Base-by-base conservation (phyloP, 2,113 vertebrate genomes). In the Festucalex cinctus region DNA sequence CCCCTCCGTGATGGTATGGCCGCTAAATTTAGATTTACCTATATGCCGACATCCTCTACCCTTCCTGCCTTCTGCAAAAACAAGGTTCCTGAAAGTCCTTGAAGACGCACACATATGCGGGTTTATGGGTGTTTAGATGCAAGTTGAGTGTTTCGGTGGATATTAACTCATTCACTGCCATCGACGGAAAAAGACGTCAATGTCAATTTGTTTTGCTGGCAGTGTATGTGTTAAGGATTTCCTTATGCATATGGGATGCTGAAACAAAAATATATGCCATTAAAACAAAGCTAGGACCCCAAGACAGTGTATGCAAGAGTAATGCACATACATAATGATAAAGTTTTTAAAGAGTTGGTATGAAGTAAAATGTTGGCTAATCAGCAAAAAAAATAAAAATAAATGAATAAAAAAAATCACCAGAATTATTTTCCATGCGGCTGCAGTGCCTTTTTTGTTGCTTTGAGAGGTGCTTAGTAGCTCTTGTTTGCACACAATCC, bases 401-500 rank as follows among this genome's bases (percentile, higher is more conserved):
- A 26, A 76, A 53, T 36, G 10, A 69, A 19, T 44, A 39, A 9
- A 26, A 76, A 75, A 80, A 78, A 82, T 83, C 83, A 80, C 54
- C 66, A 66, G 63, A 76, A 73, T 77, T 73, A 58, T 78, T 65
- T 65, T 16, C 46, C 68, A 65, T 32, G 57, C 43, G 43, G 19
- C 61, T 63, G 61, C 65, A 36, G 77, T 76, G 62, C 70, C 70
- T 44, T 62, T 69, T 43, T 66, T 67, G 65, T 78, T 35, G 56
- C 77, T 79, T 7, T 63, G 73, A 48, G 68, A 83, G 76, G 83
- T 88, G 74, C 82, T 92, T 86, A 89, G 82, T 78, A 70, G 77
- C 88, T 81, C 88, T 91, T 92, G 87, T 91, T 91, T 91, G 88
- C 85, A 88, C 88, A 90, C 88, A 90, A 90, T 90, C 79, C 68